Evolutionary conservation across 2,113 vertebrate species (phyloP), one percentile per base, ranked within the genome.

Genomic region (Fukomys damarensis): DNA sequence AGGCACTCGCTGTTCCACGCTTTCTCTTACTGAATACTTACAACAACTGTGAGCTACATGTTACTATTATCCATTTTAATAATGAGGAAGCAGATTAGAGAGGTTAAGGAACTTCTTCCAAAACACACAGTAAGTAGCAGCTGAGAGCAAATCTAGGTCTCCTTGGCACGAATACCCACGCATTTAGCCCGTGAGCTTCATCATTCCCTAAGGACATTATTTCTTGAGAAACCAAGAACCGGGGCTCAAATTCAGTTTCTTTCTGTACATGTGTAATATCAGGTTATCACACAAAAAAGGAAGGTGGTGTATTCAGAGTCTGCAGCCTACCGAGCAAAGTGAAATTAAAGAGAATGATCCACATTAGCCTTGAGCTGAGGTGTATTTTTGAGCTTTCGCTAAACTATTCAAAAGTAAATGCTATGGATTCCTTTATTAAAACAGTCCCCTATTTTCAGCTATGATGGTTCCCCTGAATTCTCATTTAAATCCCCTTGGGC

Each of bases 171-270:
- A 82, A 79, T 26, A 70, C 2, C 41, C 24, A 63, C 7, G 11
- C 10, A 82, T 54, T 92, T 59, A 61, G 26, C 43, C 86, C 52
- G 7, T 59, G 11, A 68, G 38, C 38, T 61, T 81, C 58, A 84
- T 6, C 4, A 63, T 3, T 32, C 38, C 49, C 86, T 32, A 35
- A 83, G 66, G 94, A 90, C 79, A 89, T 68, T 12, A 74, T 26
- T 94, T 74, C 49, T 66, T 93, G n/a, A 89, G 38, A 94, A 80
- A 93, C 6, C 30, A 28, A 90, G 96, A 70, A 80, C 28, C 79
- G 80, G n/a, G 26, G 74, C 8, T 79, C 35, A 20, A 70, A 79
- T 70, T 95, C 20, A 70, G 38, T 58, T 70, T 86, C 77, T 59
- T 61, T 49, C 12, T 7, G 68, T 20, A 72, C 10, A 32, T 58